Conservation (phyloP, 2,113 vertebrate genomes). For the Ascaphus truei region DNA sequence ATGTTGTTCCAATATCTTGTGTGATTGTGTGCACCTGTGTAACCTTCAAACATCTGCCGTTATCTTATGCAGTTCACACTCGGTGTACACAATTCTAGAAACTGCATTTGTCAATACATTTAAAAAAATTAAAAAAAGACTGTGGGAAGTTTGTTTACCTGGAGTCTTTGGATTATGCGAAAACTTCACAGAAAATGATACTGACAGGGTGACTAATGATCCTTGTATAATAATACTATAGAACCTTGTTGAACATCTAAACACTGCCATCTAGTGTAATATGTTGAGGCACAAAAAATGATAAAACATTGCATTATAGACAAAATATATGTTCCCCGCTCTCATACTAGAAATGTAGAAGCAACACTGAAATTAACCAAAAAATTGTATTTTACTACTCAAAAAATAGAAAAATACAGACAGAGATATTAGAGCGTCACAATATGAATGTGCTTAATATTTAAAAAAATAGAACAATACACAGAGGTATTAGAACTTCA, state of each 20-base stretch:
- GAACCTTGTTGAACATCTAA: neutral
- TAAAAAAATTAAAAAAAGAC: neutral
- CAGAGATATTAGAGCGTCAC: too few relatives aligned
- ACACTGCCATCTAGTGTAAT: slow-evolving; percentile 34
- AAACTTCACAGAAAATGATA: neutral
- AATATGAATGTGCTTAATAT: too few relatives aligned
- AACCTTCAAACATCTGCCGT: slow-evolving; percentile 37
- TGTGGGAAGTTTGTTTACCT: slow-evolving; percentile 23
- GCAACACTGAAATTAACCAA: too few relatives aligned
- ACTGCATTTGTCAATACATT: slow-evolving; percentile 15
- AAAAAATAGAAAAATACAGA: too few relatives aligned
- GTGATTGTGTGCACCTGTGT: slow-evolving; percentile 79
- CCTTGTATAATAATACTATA: neutral
- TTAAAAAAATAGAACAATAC: too few relatives aligned
- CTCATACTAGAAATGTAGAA: too few relatives aligned
- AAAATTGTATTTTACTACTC: too few relatives aligned
- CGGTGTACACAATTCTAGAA: neutral
- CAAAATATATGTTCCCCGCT: too few relatives aligned
- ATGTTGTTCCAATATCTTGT: slow-evolving; percentile 53
- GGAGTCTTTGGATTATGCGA: slow-evolving; percentile 15
- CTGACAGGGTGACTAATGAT: slow-evolving; percentile 10
- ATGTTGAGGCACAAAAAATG: too few relatives aligned
- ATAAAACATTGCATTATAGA: too few relatives aligned
- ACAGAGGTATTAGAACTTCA: too few relatives aligned
- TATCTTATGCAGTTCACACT: neutral